Percentiles rank a stretch among this genome's conserved stretches.
phyloP scores from a whole-genome alignment of 2,888 invertebrate genomes.

The Drosophila falleni region DNA sequence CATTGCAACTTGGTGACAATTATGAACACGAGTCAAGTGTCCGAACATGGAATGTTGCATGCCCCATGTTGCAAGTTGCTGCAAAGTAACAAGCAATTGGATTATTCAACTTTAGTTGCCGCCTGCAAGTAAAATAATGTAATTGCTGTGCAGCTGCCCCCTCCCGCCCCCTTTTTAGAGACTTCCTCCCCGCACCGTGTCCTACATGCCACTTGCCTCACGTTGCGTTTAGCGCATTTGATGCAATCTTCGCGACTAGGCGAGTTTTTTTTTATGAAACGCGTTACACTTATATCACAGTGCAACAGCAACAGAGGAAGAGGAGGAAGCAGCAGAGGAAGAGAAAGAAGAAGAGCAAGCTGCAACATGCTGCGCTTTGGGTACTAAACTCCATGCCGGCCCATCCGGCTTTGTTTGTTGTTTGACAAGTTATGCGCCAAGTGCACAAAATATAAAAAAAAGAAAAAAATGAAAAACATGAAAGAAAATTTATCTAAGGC shows the following conservation, averaged over 20 bases:
- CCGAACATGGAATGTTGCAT: conserved; percentile 56
- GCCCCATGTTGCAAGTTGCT: conserved; percentile 18
- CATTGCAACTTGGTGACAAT: conserved; percentile 48
- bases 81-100: conserved; percentile 38
- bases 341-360: not conserved
- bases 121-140: conserved; percentile 60
- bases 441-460: conserved; percentile 34
- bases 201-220: not conserved
- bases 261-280: conserved; percentile 52
- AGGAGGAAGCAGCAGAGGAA: not conserved
- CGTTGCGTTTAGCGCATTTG: conserved; percentile 48
- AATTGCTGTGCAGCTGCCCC: conserved; percentile 55
- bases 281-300: conserved; percentile 59
- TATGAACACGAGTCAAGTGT: conserved; percentile 53
- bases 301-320: conserved; percentile 29
- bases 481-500: too few species aligned
- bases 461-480: not conserved
- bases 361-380: conserved; percentile 31
- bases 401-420: conserved; percentile 71
- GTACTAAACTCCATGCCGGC: conserved; percentile 33
- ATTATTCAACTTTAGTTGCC: conserved; percentile 71
- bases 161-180: not conserved
- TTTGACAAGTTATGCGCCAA: conserved; percentile 73
- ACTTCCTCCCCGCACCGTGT: not conserved
- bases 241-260: conserved; percentile 57